Base-by-base conservation (phyloP, 2,113 vertebrate genomes). In the Tychaedon coryphoeus region DNA sequence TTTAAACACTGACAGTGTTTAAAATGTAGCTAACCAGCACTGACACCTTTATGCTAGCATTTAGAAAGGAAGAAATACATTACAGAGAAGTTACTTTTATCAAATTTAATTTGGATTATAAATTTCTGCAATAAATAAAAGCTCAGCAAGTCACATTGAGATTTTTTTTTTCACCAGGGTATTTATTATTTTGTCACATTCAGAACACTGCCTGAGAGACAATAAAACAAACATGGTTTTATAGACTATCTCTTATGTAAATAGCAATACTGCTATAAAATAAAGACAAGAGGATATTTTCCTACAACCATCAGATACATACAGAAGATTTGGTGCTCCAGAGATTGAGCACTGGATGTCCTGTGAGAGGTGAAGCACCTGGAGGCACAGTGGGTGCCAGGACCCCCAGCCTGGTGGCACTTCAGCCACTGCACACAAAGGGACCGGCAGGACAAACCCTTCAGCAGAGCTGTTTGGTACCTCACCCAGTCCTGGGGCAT, bases 61-160 rank as follows among this genome's bases (percentile, higher is more conserved):
- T 80, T 67, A 74, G 69, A 89, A 85, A 85, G 34, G 31, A 79
- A 92, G 23, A 87, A 94, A 94, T 50, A 71, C 76, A 85, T 93
- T 66, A 94, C 66, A 87, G 78, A 74, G 56, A 94, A 97, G 93
- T 65, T 88, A 87, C 85, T 98, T 95, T 94, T 92, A 91, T 95
- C 96, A 95, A 91, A 91, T 92, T 96, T 97, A 94, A 97, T 94
- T 96, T 93, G 92, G 88, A 90, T 95, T 95, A 95, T 96, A 81
- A 83, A 90, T 95, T 92, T 76, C 25, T 62, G 19, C 48, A 90
- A 96, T 82, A 97, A 97, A 95, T 84, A 91, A 95, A 95, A 95
- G 96, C 85, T 87, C 62, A 17, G 85, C 85, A 66, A 95, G 85
- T 73, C 76, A 70, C 81, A 85, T 1, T 34, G 87, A 96, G 28